Base-by-base conservation (phyloP, 2,888 invertebrate species). In the Idaea aversata region DNA sequence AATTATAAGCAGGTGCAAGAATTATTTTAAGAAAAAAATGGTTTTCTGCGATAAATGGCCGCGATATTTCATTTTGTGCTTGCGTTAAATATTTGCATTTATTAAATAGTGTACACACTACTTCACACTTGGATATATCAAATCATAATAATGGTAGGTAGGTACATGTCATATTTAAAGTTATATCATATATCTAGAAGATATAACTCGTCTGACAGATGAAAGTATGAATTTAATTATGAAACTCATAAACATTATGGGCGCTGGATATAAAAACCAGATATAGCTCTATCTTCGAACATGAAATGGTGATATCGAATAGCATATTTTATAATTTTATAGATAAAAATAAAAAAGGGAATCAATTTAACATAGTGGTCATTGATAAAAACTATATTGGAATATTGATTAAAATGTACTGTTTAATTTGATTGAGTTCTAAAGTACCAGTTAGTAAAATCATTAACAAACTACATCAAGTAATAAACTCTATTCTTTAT, bases 21-120 rank as follows among this genome's bases (percentile, higher is more conserved):
- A 35, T 47, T 47, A 47, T 61, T 64, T 64, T 62, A 62, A 58
- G 61, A 47, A 47, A 61, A 15, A 58, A 59, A 61, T 57, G 58
- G 38, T 57, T 68, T 65, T 34, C 63, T 62, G 57, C 63, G 64
- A 63, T 36, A 36, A 59, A 68, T 61, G 61, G 10, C 57, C 60
- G 61, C 61, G 47, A 66, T 64, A 57, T 57, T 63, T 67, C 63
- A 62, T 61, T 59, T 35, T n/a, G 25, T 10, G 47, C 61, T 34
- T 15, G 64, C 35, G 36, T 38, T 57, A 64, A 61, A 60, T 25
- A 36, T 63, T 47, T 62, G 57, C 60, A 62, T 67, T 64, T 64
- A 64, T 67, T 62, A 64, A 35, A 57, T 34, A 38, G 61, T 63
- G 47, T 10, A 47, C 10, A 47, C 47, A 47, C 47, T 10, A 63